These are phyloP conservation scores for Anguilla obscura DNA, from an alignment of 2,797 vertebrate species.

Conservation along the genomic window DNA sequence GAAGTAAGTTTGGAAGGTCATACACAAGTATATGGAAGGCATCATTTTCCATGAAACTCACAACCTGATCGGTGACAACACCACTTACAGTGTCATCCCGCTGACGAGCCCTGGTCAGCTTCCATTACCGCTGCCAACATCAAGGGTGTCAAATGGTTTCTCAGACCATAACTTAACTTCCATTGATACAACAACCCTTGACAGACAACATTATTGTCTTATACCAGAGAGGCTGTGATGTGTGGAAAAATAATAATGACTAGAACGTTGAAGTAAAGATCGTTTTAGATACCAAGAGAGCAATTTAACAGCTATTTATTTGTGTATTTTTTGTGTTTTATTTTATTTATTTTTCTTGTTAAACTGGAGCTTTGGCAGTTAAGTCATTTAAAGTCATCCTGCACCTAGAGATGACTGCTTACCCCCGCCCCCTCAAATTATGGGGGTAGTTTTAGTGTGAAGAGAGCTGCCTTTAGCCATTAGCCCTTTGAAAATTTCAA, in stretches of 20 bases:
- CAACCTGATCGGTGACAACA: conserved; percentile 83
- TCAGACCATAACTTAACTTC: conserved; percentile 74
- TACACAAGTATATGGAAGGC: conserved; percentile 74
- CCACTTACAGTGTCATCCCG: conserved; percentile 76
- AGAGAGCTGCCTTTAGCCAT: conserved; percentile 71
- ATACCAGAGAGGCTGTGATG: conserved; percentile 63
- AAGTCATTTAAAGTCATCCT: conserved; percentile 68
- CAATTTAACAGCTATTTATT: conserved; percentile 66
- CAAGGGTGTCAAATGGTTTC: conserved; percentile 84
- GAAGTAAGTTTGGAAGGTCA: conserved; percentile 78
- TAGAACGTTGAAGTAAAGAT: conserved; percentile 54
- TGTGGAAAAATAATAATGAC: conserved; percentile 71
- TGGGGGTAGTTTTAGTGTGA: conserved; percentile 63
- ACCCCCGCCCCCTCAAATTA: conserved; percentile 53
- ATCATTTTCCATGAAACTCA: conserved; percentile 84
- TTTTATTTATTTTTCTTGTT: conserved; percentile 42
- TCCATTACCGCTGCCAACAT: conserved; percentile 82
- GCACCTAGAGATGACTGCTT: conserved; percentile 61
- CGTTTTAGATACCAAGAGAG: conserved; percentile 63
- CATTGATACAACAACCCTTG: conserved; percentile 76
- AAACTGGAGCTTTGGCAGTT: conserved; percentile 53
- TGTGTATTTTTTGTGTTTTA: neutral
- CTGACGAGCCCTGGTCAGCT: conserved; percentile 85
- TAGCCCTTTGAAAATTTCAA: conserved; percentile 62
- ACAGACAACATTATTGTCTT: conserved; percentile 86